A percentile compares a stretch with the other conserved stretches of the same genome.
Conservation (phyloP, 2,888 invertebrate species). For the Zygaena filipendulae region DNA sequence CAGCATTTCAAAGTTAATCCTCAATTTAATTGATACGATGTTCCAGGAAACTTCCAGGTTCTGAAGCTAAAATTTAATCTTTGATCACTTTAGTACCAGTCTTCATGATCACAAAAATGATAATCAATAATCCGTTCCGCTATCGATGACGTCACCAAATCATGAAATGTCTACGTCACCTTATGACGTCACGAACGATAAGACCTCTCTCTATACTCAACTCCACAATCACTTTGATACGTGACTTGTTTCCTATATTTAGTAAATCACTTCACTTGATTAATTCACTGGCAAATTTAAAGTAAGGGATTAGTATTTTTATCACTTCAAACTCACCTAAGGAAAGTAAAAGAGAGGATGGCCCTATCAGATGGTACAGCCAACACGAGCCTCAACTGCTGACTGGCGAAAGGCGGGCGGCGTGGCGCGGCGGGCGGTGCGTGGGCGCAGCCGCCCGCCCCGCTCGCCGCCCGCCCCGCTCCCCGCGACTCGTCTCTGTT, state of each 20-base stretch:
- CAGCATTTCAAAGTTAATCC: no score
- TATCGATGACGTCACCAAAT: no score
- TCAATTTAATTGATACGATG: no score
- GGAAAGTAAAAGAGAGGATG: constrained; percentile 59
- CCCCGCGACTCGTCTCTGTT: constrained; percentile 19
- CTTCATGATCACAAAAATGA: no score
- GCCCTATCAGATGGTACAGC: constrained; percentile 73
- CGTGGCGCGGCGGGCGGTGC: constrained; percentile 56
- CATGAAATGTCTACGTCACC: no score
- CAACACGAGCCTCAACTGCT: constrained; percentile 68
- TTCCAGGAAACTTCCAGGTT: no score
- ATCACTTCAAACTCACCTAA: constrained; percentile 57
- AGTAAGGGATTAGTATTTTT: constrained; percentile 26
- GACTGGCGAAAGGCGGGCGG: constrained; percentile 62
- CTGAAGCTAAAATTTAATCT: no score
- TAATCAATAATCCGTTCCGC: no score
- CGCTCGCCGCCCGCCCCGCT: constrained; percentile 24
- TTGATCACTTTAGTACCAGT: no score
- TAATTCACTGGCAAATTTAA: constrained; percentile 31
- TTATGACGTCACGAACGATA: constrained; percentile 20
- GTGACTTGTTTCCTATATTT: constrained; percentile 10
- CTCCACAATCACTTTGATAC: constrained; percentile 19
- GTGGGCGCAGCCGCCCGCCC: constrained; percentile 39
- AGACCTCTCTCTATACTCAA: constrained; percentile 6
- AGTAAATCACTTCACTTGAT: constrained; percentile 50